Evolutionary conservation across 1,140 invertebrate genomes (phyloP), one percentile per base, ranked within the genome.

Genomic region (Drosophila athabasca): DNA sequence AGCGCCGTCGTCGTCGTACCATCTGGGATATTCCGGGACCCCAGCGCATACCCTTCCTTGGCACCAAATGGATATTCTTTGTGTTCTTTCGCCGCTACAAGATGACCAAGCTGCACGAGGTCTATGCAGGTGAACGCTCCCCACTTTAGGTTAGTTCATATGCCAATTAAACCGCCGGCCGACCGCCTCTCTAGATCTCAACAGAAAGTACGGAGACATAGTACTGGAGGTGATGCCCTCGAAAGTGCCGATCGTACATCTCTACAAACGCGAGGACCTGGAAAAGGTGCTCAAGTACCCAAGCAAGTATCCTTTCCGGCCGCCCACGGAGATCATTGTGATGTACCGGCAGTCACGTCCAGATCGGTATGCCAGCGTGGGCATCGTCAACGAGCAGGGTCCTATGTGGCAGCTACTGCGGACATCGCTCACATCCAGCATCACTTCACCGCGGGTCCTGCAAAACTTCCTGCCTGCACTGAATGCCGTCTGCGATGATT

Each of bases 331-430:
- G 91, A 95, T 97, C 53, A 95, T 97, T 43, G 94, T 95, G 7
- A 93, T 95, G 77, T 97, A 97, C 90, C 93, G 97, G 15, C 93
- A 92, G 31, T 94, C 93, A n/a, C 93, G 95, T 11, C 95, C 94
- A 0, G 96, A 97, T 91, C 93, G 95, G 87, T 97, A 97, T 90
- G 94, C 95, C 17, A 96, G 95, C 77, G 93, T 95, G 31, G 96
- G 96, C 65, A 93, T 97, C 39, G 95, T 96, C 11, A 97, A 97
- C 90, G 96, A 97, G 95, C 96, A 97, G 92, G 96, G 97, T 15
- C 94, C 95, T 71, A 95, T 94, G 55, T 98, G 97, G 97, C 94
- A 95, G 39, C 93, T 94, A 54, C 92, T 98, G 9, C 93, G 97
- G 17, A 93, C 93, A 26, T 94, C 94, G 26, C 93, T 97, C 29